A percentile compares a stretch with the other conserved stretches of the same genome.
Conservation (phyloP, 2,888 invertebrate species). For the Metallyticus violacea region DNA sequence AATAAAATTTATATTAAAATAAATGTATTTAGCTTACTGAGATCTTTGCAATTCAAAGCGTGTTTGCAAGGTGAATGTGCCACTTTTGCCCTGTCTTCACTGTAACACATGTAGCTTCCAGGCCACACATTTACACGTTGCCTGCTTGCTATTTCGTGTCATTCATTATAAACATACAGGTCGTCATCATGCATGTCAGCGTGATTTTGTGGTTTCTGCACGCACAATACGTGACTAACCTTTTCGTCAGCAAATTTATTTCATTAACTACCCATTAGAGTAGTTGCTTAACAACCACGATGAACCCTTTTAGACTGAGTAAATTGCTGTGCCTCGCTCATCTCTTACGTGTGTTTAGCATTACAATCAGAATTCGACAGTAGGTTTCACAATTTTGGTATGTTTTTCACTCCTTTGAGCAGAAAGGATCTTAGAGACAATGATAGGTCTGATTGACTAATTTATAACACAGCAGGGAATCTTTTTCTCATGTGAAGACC, state of each 20-base stretch:
- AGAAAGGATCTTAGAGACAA: background rate
- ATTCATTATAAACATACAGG: background rate
- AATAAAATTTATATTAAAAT: too few relatives aligned
- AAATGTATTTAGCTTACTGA: too few relatives aligned
- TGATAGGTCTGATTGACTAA: too few relatives aligned
- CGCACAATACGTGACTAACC: background rate
- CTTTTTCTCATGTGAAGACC: too few relatives aligned
- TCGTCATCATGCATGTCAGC: background rate
- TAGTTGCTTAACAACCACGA: background rate
- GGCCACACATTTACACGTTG: background rate
- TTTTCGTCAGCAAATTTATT: background rate
- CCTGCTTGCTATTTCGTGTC: background rate
- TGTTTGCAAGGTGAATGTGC: background rate
- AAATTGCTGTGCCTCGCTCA: background rate
- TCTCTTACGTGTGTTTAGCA: background rate
- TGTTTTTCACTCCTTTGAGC: too few relatives aligned
- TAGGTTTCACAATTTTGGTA: background rate
- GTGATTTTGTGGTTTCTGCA: background rate
- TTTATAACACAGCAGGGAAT: too few relatives aligned
- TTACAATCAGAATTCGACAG: background rate
- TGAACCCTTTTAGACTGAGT: background rate
- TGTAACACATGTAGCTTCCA: too few relatives aligned
- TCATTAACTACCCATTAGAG: background rate
- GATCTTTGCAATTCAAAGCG: too few relatives aligned
- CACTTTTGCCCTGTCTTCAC: background rate